Percentiles rank a stretch among this genome's conserved stretches.
phyloP scores from a whole-genome alignment of 2,113 vertebrate genomes.

The Pachyramphus minor region DNA sequence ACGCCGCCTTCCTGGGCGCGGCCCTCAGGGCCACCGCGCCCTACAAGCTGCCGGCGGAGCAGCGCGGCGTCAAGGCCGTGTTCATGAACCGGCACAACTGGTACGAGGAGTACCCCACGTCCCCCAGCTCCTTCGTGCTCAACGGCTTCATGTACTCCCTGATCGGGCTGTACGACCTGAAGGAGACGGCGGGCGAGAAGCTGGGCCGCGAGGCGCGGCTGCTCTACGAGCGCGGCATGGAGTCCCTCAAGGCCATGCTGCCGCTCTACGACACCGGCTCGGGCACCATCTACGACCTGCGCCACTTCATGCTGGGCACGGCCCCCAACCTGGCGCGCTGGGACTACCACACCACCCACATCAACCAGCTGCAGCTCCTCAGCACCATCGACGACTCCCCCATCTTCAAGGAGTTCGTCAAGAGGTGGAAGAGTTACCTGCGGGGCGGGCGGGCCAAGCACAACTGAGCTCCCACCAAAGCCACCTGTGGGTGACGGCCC shows the following conservation, averaged over 20 bases:
- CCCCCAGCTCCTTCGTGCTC: conserved; percentile 93
- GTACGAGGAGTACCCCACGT: conserved; percentile 98
- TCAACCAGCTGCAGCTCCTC: conserved; percentile 97
- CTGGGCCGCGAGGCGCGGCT: conserved; percentile 82
- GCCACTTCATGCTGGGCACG: conserved; percentile 92
- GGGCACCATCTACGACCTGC: conserved; percentile 94
- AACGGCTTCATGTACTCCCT: conserved; percentile 98
- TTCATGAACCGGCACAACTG: conserved; percentile 95
- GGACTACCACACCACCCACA: conserved; percentile 99
- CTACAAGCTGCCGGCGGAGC: conserved; percentile 86
- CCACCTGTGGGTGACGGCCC: background rate
- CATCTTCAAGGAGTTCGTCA: conserved; percentile 90
- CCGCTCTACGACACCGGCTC: conserved; percentile 95
- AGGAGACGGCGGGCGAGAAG: conserved; percentile 89
- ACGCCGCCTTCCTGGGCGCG: conserved; percentile 83
- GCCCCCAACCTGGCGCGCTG: conserved; percentile 97
- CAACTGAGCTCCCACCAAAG: conserved; percentile 79
- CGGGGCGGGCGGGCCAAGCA: conserved; percentile 94
- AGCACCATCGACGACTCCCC: conserved; percentile 85
- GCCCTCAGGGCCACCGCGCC: conserved; percentile 88
- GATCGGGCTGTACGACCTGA: conserved; percentile 91
- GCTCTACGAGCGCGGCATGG: conserved; percentile 90
- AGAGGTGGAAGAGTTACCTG: conserved; percentile 95
- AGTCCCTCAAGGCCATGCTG: conserved; percentile 94
- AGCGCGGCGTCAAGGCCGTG: conserved; percentile 90